phyloP scores from a whole-genome alignment of 1,140 invertebrate species.

The Calephelis nemesis region DNA sequence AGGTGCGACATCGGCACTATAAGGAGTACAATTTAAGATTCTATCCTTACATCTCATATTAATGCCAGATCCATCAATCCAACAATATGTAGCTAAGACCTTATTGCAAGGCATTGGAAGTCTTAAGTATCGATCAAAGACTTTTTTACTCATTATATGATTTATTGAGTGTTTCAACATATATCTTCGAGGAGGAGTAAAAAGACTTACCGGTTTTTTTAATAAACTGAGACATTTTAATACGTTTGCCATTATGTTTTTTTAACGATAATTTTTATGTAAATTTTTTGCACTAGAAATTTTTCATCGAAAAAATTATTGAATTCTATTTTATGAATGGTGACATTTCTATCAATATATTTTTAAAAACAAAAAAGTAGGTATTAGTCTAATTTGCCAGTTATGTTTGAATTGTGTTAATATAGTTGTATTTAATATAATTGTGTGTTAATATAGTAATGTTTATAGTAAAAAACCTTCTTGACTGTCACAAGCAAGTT shows the following conservation, averaged over 20 bases:
- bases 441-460: no score
- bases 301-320: no score
- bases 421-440: no score
- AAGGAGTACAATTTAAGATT: conserved; percentile 86
- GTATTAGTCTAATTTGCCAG: not conserved
- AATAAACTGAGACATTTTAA: conserved; percentile 36
- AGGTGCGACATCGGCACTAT: conserved; percentile 87
- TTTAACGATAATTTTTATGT: conserved; percentile 15
- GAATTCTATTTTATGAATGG: no score
- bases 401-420: not conserved
- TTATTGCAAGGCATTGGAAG: conserved; percentile 85
- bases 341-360: no score
- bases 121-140: conserved; percentile 72
- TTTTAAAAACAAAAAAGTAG: not conserved
- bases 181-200: conserved; percentile 40
- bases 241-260: conserved; percentile 33
- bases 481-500: conserved; percentile 40
- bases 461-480: not conserved
- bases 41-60: conserved; percentile 90
- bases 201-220: conserved; percentile 28
- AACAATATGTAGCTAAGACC: conserved; percentile 90
- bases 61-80: conserved; percentile 95
- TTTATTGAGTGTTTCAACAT: conserved; percentile 60
- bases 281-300: conserved; percentile 4
- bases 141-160: conserved; percentile 64